These are phyloP conservation scores for Caenorhabditis sp. DNA, from an alignment of 2,888 invertebrate genomes.

Conservation along the genomic window DNA sequence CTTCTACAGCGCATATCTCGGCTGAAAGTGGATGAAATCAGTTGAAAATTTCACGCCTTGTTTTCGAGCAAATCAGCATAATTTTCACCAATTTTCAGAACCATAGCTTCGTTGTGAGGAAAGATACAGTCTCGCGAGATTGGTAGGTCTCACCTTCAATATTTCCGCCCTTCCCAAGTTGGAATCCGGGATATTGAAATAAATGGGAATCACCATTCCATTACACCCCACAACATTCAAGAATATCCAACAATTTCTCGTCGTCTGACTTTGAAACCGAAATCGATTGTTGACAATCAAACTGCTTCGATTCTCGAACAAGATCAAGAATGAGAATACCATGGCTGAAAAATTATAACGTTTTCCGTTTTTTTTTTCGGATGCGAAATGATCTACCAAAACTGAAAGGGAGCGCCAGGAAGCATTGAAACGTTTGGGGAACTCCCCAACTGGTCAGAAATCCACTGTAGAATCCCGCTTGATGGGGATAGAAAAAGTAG, in stretches of 20 bases:
- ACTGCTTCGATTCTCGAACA: conserved; percentile 16
- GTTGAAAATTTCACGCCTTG: background rate
- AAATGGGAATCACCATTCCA: background rate
- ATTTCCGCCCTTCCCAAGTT: background rate
- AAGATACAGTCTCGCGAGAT: too few species aligned
- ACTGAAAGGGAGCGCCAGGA: background rate
- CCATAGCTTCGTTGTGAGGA: too few species aligned
- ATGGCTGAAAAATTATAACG: background rate
- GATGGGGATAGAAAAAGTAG: background rate
- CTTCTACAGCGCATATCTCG: too few species aligned
- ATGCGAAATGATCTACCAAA: background rate
- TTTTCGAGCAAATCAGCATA: too few species aligned
- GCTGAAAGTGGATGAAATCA: too few species aligned
- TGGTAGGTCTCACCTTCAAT: background rate
- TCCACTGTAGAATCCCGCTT: background rate
- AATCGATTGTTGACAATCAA: background rate
- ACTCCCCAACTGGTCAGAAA: background rate
- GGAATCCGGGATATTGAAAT: background rate
- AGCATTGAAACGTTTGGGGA: background rate
- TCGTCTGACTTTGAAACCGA: background rate
- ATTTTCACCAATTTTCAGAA: too few species aligned
- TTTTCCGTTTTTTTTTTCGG: background rate
- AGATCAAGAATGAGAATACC: background rate
- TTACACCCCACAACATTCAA: background rate
- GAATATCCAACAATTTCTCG: background rate